phyloP scores from a whole-genome alignment of 2,113 vertebrate species.

The Pongo pygmaeus region DNA sequence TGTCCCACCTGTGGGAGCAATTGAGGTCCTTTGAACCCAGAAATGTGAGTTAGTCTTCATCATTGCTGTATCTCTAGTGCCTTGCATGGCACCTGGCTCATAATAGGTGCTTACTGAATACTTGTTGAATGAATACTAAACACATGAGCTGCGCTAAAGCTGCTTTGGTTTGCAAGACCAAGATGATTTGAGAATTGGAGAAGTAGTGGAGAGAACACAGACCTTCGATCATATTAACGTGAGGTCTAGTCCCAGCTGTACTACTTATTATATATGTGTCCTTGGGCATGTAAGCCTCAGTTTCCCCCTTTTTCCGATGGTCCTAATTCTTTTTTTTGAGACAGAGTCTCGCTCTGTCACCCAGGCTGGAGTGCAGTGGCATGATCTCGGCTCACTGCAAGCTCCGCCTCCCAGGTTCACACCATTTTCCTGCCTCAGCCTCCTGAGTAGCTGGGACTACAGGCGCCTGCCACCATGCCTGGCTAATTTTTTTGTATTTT shows the following conservation, averaged over 20 bases:
- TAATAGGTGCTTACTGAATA: no score
- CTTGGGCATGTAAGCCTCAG: neutral
- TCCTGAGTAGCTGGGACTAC: no score
- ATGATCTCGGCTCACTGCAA: no score
- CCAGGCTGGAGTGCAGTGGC: no score
- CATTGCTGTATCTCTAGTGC: no score
- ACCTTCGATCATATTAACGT: neutral
- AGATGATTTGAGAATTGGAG: neutral
- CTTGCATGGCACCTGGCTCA: neutral
- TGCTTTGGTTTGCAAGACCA: neutral
- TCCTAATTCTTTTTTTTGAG: no score
- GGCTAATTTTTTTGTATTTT: no score
- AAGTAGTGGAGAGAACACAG: neutral
- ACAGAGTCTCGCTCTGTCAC: no score
- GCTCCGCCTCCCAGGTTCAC: no score
- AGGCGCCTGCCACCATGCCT: no score
- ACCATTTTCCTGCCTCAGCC: no score
- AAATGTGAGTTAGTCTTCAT: neutral
- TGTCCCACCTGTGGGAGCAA: fast-evolving
- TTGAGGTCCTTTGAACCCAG: fast-evolving
- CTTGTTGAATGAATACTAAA: neutral
- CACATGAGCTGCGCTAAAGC: neutral
- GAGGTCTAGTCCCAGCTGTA: neutral
- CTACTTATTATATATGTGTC: neutral
- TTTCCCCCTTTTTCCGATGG: neutral